These are phyloP conservation scores for Polydrusus pterygomalis DNA, from an alignment of 2,888 invertebrate species.

Conservation along the genomic window DNA sequence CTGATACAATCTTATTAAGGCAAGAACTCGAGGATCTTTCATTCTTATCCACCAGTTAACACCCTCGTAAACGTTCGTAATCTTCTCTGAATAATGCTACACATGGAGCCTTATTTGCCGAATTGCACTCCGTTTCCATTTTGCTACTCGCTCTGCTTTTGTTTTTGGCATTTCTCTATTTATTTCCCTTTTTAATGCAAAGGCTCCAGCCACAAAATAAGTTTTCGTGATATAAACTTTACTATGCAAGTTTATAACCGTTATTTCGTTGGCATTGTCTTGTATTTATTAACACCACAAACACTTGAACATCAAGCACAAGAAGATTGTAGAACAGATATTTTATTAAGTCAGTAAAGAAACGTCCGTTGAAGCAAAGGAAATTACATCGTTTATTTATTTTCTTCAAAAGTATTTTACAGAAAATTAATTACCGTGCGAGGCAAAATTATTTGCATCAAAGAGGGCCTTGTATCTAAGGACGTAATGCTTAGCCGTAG, in stretches of 20 bases:
- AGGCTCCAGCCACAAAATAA: constrained; percentile 23
- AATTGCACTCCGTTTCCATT: constrained; percentile 30
- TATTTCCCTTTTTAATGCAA: constrained; percentile 14
- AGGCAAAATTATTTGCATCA: no score
- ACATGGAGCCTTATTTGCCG: constrained; percentile 21
- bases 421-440: no score
- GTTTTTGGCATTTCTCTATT: constrained; percentile 26
- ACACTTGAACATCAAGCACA: not conserved
- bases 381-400: not conserved
- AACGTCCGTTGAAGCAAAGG: not conserved
- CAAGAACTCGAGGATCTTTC: constrained; percentile 34
- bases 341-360: not conserved
- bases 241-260: constrained; percentile 16
- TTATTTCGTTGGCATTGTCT: constrained; percentile 22
- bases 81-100: constrained; percentile 35
- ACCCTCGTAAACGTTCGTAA: constrained; percentile 38
- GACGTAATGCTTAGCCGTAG: no score
- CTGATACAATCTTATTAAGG: constrained; percentile 40
- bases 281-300: constrained; percentile 9
- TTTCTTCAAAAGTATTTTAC: not conserved
- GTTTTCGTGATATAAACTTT: constrained; percentile 25
- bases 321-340: not conserved
- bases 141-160: constrained; percentile 18
- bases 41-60: constrained; percentile 40
- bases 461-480: no score